Evolutionary conservation across 2,797 vertebrate species (phyloP).

Genomic region (Tapirus indicus): DNA sequence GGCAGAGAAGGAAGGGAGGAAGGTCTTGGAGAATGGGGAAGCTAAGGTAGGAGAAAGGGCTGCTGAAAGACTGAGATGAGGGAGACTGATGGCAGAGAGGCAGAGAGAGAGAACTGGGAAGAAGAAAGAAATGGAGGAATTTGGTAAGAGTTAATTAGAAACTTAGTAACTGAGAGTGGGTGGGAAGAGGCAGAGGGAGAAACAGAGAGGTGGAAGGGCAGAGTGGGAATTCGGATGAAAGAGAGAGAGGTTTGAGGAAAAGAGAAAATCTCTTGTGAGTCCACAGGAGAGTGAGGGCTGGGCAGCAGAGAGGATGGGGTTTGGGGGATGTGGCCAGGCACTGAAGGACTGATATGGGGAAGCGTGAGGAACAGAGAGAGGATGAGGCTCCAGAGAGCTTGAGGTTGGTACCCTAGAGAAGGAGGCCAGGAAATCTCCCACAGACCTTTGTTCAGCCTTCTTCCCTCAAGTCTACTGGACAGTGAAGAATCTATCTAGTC

Average conservation of each 20-base stretch:
- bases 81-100: neutral
- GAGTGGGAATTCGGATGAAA: neutral
- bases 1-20: neutral
- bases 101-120: neutral
- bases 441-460: neutral
- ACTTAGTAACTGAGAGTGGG: neutral
- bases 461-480: neutral
- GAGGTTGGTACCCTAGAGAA: too few species aligned
- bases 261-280: neutral
- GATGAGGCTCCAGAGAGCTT: too few species aligned
- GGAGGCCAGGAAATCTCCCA: neutral
- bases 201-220: neutral
- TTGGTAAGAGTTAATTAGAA: neutral
- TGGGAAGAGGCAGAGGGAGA: neutral
- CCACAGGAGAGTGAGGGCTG: neutral
- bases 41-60: neutral
- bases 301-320: neutral
- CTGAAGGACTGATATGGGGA: rapidly evolving
- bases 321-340: neutral
- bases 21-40: neutral
- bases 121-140: neutral
- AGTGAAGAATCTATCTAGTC: neutral
- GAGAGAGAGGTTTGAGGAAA: neutral
- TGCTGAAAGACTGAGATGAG: neutral
- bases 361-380: neutral